Evolutionary conservation across 2,797 vertebrate genomes (phyloP).

Genomic region (Hephaestus fuliginosus): DNA sequence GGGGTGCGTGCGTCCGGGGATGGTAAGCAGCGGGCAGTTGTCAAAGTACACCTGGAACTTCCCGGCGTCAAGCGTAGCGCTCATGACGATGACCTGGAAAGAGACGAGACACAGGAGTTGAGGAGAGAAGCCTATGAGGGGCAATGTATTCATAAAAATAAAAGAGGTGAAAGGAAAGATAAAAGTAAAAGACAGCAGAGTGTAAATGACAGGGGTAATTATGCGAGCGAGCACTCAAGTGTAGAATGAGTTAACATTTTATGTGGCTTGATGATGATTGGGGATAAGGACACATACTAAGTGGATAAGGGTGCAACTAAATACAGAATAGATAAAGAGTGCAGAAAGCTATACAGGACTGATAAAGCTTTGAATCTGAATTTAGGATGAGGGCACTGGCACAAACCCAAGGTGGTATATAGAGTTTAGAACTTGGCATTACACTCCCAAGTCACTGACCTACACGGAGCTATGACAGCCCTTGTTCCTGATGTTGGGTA

Average conservation of each 20-base stretch:
- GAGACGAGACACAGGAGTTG: background rate
- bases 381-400: constrained; percentile 40
- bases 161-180: constrained; percentile 23
- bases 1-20: constrained; percentile 96
- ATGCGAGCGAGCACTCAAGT: constrained; percentile 27
- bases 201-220: constrained; percentile 32
- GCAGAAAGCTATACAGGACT: constrained; percentile 24
- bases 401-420: constrained; percentile 45
- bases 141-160: background rate
- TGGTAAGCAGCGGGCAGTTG: constrained; percentile 95
- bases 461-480: constrained; percentile 64
- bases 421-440: constrained; percentile 54
- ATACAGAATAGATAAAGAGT: constrained; percentile 40
- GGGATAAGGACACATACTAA: constrained; percentile 50
- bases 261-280: constrained; percentile 47
- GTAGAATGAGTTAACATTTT: constrained; percentile 44
- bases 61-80: constrained; percentile 95
- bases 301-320: constrained; percentile 31
- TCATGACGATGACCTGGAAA: constrained; percentile 96
- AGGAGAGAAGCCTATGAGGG: background rate
- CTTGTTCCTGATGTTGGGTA: constrained; percentile 69
- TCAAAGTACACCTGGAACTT: constrained; percentile 99
- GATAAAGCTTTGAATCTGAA: constrained; percentile 29
- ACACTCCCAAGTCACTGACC: constrained; percentile 65
- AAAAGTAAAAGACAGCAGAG: constrained; percentile 28